These are phyloP conservation scores for Lagodon rhomboides DNA, from an alignment of 2,797 vertebrate genomes.

Conservation along the genomic window DNA sequence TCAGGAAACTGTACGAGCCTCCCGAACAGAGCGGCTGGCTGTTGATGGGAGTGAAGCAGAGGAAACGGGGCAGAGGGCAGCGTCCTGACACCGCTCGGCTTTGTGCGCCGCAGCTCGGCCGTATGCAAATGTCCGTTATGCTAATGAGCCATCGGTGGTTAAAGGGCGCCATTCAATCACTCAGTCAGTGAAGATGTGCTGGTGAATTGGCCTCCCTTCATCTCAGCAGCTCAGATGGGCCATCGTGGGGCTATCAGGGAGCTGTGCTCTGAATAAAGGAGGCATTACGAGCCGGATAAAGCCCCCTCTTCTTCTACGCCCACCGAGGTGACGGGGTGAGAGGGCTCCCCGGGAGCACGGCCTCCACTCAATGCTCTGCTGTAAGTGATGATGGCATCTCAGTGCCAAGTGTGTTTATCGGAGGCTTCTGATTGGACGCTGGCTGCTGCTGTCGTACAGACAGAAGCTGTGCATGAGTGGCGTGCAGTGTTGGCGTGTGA, in stretches of 20 bases:
- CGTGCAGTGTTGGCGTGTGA: not conserved
- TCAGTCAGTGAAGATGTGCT: constrained; percentile 39
- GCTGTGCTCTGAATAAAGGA: constrained; percentile 61
- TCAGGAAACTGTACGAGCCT: not conserved
- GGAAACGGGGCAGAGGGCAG: constrained; percentile 54
- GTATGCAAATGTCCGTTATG: constrained; percentile 73
- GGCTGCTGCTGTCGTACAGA: constrained; percentile 9
- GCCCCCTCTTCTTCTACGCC: constrained; percentile 71
- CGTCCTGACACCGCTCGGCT: constrained; percentile 68
- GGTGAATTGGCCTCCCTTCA: constrained; percentile 62
- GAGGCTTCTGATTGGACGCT: constrained; percentile 4
- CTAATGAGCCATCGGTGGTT: constrained; percentile 62
- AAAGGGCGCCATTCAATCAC: constrained; percentile 78
- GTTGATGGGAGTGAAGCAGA: constrained; percentile 30
- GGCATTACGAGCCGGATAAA: constrained; percentile 68
- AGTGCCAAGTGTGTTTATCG: constrained; percentile 38
- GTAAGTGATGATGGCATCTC: constrained; percentile 39
- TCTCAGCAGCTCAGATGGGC: constrained; percentile 48
- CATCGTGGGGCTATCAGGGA: constrained; percentile 53
- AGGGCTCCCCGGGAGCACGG: constrained; percentile 47
- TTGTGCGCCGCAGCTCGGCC: constrained; percentile 50
- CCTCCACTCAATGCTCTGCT: constrained; percentile 58
- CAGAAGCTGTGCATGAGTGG: constrained; percentile 11
- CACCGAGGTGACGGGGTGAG: constrained; percentile 71
- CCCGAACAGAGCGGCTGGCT: not conserved